Conservation (phyloP, 2,797 vertebrate genomes). For the Cirrhinus mrigala region DNA sequence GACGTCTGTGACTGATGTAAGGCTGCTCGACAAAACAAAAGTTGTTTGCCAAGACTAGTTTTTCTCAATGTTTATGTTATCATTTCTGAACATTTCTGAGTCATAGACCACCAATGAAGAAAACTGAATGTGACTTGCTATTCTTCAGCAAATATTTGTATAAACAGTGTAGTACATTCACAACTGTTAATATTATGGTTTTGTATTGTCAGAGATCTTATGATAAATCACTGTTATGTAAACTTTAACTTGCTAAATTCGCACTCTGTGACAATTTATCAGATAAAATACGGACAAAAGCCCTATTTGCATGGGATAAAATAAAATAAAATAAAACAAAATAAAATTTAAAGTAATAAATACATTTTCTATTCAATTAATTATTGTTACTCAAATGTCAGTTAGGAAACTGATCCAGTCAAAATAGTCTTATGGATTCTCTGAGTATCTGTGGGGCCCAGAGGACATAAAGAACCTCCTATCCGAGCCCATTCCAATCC, state of each 20-base stretch:
- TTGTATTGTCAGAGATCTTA: neutral
- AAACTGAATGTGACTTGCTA: neutral
- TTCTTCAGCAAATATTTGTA: neutral
- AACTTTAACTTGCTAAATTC: neutral
- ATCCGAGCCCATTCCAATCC: constrained; percentile 14
- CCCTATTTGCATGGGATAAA: neutral
- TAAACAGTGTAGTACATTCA: neutral
- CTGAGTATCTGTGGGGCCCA: neutral
- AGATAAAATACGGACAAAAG: constrained; percentile 1
- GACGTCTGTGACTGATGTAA: neutral
- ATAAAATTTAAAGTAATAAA: too few species aligned
- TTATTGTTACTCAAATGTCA: neutral
- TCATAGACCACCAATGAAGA: constrained; percentile 1
- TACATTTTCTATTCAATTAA: neutral
- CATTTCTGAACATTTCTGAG: neutral
- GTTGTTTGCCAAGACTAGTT: neutral
- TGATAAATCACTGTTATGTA: neutral
- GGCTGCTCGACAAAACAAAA: constrained; percentile 3
- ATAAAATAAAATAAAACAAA: neutral
- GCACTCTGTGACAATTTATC: neutral
- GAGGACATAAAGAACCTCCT: constrained; percentile 25
- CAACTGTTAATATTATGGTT: neutral
- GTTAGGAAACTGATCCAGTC: neutral
- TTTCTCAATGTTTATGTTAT: constrained; percentile 1
- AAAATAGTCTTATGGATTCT: neutral